A percentile compares a stretch with the other conserved stretches of the same genome.
Evolutionary conservation across 2,113 vertebrate species (phyloP).

Genomic region (Peromyscus maniculatus): DNA sequence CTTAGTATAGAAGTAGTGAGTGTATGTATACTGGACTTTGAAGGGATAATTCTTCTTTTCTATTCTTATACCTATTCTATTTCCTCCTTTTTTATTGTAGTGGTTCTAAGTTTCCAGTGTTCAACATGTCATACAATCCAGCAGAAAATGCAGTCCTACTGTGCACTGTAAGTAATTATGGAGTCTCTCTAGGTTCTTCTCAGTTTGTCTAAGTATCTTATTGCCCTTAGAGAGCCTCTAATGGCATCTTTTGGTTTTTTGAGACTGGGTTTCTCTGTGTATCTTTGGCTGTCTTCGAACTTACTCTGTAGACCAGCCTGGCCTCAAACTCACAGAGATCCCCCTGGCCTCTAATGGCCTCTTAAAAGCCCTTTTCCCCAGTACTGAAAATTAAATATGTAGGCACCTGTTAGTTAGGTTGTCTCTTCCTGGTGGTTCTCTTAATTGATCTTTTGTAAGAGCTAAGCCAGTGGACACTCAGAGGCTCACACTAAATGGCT

Average conservation of each 20-base stretch:
- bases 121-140: constrained; percentile 99
- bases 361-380: not conserved
- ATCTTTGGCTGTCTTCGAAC: not conserved
- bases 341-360: not conserved
- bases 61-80: constrained; percentile 23
- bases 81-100: constrained; percentile 80
- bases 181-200: not conserved
- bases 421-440: not conserved
- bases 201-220: not conserved
- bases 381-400: not conserved
- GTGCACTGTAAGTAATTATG: constrained; percentile 92
- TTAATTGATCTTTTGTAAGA: constrained; percentile 42
- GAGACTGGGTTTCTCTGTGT: not conserved
- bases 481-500: not conserved
- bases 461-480: not conserved
- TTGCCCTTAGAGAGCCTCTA: not conserved
- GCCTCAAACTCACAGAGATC: not conserved
- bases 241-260: not conserved
- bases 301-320: not conserved
- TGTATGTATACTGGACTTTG: not conserved
- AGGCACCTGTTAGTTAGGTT: not conserved
- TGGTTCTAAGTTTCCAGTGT: constrained; percentile 98
- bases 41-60: constrained; percentile 42
- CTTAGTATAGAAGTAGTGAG: constrained; percentile 7
- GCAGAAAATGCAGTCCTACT: constrained; percentile 97